Conservation (phyloP, 2,888 invertebrate species). For the Orthonevra nobilis region DNA sequence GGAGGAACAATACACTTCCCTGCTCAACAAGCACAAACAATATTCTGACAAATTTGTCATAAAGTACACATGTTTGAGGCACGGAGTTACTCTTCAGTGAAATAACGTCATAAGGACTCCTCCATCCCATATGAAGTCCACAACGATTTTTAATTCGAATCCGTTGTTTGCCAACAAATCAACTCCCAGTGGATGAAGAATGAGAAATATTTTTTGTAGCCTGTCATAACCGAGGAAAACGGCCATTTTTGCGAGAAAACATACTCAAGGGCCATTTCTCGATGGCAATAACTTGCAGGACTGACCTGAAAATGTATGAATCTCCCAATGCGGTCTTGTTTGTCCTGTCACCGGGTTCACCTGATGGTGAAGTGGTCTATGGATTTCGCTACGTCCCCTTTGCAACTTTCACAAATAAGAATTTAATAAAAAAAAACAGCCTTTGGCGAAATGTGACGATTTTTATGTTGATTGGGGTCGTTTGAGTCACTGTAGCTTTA, state of each 20-base stretch:
- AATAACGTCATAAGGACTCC: slow-evolving; percentile 9
- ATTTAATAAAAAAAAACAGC: slow-evolving; percentile 49
- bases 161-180: slow-evolving; percentile 17
- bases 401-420: slow-evolving; percentile 9
- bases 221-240: slow-evolving; percentile 10
- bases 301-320: slow-evolving; percentile 17
- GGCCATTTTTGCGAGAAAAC: not conserved
- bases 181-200: slow-evolving; percentile 23
- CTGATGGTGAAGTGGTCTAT: not conserved
- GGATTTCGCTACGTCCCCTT: slow-evolving; percentile 3
- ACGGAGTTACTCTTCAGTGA: slow-evolving; percentile 6
- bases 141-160: slow-evolving; percentile 5
- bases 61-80: slow-evolving; percentile 12
- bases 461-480: slow-evolving; percentile 2
- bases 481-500: not conserved
- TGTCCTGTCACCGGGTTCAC: not conserved
- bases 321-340: too few species aligned
- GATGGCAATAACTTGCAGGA: slow-evolving; percentile 22
- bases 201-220: slow-evolving; percentile 29
- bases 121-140: slow-evolving; percentile 5
- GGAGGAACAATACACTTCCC: slow-evolving; percentile 12
- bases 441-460: slow-evolving; percentile 33
- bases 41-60: slow-evolving; percentile 31
- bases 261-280: not conserved
- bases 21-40: slow-evolving; percentile 23